phyloP scores from a whole-genome alignment of 2,888 invertebrate species.

The Yponomeuta malinellus region DNA sequence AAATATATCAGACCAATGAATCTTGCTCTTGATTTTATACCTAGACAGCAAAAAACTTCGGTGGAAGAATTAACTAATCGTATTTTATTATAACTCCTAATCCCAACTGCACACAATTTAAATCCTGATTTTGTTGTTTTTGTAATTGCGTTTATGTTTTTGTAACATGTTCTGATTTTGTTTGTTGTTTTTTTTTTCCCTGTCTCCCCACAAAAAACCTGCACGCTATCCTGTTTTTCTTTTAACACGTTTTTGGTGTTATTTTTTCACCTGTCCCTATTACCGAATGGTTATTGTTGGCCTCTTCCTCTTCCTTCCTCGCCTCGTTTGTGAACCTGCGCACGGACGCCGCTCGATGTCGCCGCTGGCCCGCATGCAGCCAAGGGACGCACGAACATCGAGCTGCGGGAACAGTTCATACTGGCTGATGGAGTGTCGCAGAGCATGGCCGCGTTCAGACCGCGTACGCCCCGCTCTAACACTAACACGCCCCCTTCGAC shows the following conservation, averaged over 20 bases:
- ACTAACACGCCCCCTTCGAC: constrained; percentile 79
- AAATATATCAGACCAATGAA: constrained; percentile 14
- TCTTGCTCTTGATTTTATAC: constrained; percentile 59
- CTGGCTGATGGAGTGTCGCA: constrained; percentile 98
- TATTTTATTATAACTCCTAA: constrained; percentile 57
- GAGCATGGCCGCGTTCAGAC: constrained; percentile 98
- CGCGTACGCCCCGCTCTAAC: constrained; percentile 92
- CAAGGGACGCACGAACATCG: constrained; percentile 99
- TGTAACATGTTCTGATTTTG: constrained; percentile 72
- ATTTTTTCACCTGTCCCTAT: constrained; percentile 47
- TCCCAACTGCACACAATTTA: constrained; percentile 67
- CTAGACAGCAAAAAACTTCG: constrained; percentile 44
- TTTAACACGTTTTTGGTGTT: constrained; percentile 62
- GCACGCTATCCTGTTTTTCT: constrained; percentile 61
- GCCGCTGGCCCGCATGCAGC: constrained; percentile 81
- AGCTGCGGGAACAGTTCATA: constrained; percentile 99
- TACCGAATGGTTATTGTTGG: constrained; percentile 64
- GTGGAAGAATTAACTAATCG: constrained; percentile 68
- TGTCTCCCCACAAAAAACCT: constrained; percentile 55
- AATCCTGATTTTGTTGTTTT: constrained; percentile 44
- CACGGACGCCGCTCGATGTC: constrained; percentile 53
- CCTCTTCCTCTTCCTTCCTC: constrained; percentile 36
- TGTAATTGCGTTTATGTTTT: constrained; percentile 54
- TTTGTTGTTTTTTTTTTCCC: constrained; percentile 70
- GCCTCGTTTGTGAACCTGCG: constrained; percentile 51